Percentiles rank a stretch among this genome's conserved stretches.
Evolutionary conservation across 2,113 vertebrate genomes (phyloP).

Genomic region (Mobula birostris): DNA sequence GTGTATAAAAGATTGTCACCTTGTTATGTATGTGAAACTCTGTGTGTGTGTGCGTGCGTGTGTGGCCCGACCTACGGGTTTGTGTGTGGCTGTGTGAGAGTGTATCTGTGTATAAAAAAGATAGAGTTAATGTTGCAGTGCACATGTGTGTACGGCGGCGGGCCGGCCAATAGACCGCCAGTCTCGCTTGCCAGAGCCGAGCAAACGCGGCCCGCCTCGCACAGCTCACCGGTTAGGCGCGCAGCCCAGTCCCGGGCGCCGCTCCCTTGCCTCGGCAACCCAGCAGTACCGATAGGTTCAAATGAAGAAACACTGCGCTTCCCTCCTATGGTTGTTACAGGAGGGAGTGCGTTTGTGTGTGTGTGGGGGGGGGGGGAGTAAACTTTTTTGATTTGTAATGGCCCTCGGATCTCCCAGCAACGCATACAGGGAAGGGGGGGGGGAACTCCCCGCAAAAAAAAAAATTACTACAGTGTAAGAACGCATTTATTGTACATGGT

Average conservation of each 20-base stretch:
- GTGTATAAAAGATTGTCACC: not conserved
- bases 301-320: not conserved
- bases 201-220: not conserved
- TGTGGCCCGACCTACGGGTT: not conserved
- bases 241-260: too few species aligned
- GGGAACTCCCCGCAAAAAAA: not conserved
- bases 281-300: not conserved
- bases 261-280: not conserved
- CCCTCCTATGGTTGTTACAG: not conserved
- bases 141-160: not conserved
- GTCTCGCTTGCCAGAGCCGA: not conserved
- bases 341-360: too few species aligned
- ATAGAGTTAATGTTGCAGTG: not conserved
- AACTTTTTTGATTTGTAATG: not conserved
- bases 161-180: too few species aligned
- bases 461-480: not conserved
- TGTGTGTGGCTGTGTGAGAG: not conserved
- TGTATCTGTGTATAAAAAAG: not conserved
- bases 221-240: not conserved
- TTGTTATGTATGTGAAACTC: not conserved
- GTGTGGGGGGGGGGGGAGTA: not conserved
- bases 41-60: not conserved
- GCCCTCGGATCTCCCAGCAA: not conserved
- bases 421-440: not conserved
- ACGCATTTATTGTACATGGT: not conserved